phyloP scores from a whole-genome alignment of 2,113 vertebrate genomes.

The Hypocryptadius cinnamomeus region DNA sequence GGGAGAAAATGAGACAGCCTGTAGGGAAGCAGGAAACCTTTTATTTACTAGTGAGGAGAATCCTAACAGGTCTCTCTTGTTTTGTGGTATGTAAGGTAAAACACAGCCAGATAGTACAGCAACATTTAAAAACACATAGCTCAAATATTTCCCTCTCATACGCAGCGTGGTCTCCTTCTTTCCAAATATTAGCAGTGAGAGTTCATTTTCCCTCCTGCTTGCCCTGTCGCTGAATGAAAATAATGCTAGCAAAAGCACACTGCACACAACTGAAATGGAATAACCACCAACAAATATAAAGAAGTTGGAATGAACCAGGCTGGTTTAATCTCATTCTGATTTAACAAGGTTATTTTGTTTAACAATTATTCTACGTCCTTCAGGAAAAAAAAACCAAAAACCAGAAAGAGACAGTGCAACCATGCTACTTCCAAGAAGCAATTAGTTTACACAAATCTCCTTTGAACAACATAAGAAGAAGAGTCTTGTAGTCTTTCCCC shows the following conservation, averaged over 20 bases:
- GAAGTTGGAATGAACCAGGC: background rate
- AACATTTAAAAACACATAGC: background rate
- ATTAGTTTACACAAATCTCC: background rate
- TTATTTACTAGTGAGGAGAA: background rate
- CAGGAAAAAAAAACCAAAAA: background rate
- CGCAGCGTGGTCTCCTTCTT: background rate
- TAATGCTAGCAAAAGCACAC: background rate
- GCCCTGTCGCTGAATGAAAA: background rate
- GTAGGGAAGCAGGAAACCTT: background rate
- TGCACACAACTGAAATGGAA: background rate
- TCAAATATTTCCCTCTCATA: background rate
- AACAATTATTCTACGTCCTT: background rate
- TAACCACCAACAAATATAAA: background rate
- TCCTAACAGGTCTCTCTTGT: background rate
- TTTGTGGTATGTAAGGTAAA: background rate
- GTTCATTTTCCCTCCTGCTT: background rate
- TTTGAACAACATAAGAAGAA: background rate
- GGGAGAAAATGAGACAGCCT: conserved; percentile 13
- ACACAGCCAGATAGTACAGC: background rate
- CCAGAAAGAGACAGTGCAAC: background rate
- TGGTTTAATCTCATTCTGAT: conserved; percentile 4
- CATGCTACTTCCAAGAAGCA: background rate
- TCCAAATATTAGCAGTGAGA: background rate
- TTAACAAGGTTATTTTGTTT: background rate
- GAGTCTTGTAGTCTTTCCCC: background rate